phyloP scores from a whole-genome alignment of 2,797 vertebrate species.

The Carcharodon carcharias region DNA sequence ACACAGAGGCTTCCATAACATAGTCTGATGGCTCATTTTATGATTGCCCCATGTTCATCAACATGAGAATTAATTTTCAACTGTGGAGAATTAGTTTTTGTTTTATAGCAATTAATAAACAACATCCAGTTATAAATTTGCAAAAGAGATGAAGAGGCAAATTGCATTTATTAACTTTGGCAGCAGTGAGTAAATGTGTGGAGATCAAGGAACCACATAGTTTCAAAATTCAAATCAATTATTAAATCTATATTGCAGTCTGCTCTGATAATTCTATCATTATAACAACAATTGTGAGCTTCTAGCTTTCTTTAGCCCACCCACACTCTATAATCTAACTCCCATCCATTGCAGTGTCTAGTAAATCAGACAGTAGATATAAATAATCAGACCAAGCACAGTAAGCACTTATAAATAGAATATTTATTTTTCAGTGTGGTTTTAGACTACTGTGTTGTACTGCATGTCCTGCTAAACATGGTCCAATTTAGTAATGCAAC shows the following conservation, averaged over 20 bases:
- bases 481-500: background rate
- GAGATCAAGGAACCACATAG: background rate
- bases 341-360: background rate
- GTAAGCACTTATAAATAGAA: background rate
- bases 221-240: background rate
- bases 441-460: background rate
- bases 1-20: too few species aligned
- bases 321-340: constrained; percentile 8
- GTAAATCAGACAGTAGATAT: background rate
- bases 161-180: constrained; percentile 14
- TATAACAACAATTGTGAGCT: constrained; percentile 21
- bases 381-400: background rate
- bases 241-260: background rate
- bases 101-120: background rate
- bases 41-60: background rate
- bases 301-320: constrained; percentile 2
- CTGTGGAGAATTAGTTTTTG: background rate
- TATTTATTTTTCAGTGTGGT: constrained; percentile 22
- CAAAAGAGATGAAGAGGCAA: background rate
- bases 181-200: background rate
- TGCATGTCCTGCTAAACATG: background rate
- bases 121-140: background rate
- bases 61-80: background rate
- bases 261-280: constrained; percentile 4
- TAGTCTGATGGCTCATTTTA: background rate